A percentile compares a stretch with the other conserved stretches of the same genome.
Evolutionary conservation across 2,797 vertebrate species (phyloP).

Genomic region (Ceyx erithaca): DNA sequence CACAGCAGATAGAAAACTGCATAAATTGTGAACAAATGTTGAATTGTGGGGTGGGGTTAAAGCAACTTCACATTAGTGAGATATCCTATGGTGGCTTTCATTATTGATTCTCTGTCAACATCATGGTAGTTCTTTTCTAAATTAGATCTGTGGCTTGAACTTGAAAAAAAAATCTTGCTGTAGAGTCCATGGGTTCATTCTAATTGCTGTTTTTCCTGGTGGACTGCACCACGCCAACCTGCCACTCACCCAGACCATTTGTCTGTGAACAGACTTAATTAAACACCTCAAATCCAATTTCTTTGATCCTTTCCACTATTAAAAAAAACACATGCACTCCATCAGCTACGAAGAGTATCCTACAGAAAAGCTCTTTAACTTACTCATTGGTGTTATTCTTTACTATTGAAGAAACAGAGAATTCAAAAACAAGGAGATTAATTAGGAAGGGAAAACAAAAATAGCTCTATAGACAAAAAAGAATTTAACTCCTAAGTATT

Average conservation of each 20-base stretch:
- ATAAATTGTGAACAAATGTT: slow-evolving; percentile 5
- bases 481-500: neutral
- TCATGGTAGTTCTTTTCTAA: slow-evolving; percentile 69
- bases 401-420: slow-evolving; percentile 10
- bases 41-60: slow-evolving; percentile 17
- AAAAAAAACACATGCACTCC: slow-evolving; percentile 8
- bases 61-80: slow-evolving; percentile 51
- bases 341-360: slow-evolving; percentile 40
- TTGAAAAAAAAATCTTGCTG: slow-evolving; percentile 63
- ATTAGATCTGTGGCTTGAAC: slow-evolving; percentile 74
- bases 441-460: slow-evolving; percentile 28
- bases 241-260: slow-evolving; percentile 75
- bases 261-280: slow-evolving; percentile 79
- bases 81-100: slow-evolving; percentile 43
- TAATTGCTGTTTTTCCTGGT: slow-evolving; percentile 75
- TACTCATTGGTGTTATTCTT: neutral
- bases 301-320: slow-evolving; percentile 63
- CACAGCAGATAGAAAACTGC: neutral
- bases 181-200: slow-evolving; percentile 62
- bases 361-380: slow-evolving; percentile 17
- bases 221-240: slow-evolving; percentile 63
- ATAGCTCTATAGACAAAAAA: neutral
- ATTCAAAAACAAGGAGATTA: neutral
- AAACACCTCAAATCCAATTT: slow-evolving; percentile 79
- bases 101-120: slow-evolving; percentile 75